These are phyloP conservation scores for Myrmecobius fasciatus DNA, from an alignment of 2,113 vertebrate species.

Conservation along the genomic window DNA sequence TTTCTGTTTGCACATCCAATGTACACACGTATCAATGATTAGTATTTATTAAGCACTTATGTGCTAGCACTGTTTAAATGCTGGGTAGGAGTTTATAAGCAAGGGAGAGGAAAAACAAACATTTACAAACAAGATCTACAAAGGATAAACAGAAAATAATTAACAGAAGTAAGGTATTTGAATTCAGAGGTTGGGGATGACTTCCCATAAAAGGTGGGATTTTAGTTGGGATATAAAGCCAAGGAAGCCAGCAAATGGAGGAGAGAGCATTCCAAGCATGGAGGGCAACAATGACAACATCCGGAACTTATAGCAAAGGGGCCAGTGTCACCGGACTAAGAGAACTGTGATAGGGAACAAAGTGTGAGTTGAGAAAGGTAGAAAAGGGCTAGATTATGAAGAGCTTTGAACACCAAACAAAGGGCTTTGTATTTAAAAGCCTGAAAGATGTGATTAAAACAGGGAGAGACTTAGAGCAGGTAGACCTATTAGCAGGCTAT, in stretches of 20 bases:
- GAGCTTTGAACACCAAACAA: neutral
- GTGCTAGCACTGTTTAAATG: neutral
- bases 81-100: too few relatives aligned
- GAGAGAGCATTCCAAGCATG: too few relatives aligned
- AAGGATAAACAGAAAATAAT: neutral
- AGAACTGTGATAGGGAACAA: neutral
- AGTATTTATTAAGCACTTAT: constrained; percentile 6
- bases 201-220: too few relatives aligned
- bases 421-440: neutral
- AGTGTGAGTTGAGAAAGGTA: neutral
- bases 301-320: too few relatives aligned
- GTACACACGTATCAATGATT: constrained; percentile 5
- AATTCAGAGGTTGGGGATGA: too few relatives aligned
- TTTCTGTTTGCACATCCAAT: neutral
- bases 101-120: too few relatives aligned
- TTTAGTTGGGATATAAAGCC: too few relatives aligned
- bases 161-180: neutral
- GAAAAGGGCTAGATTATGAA: neutral
- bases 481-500: neutral
- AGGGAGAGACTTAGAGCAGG: neutral
- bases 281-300: too few relatives aligned
- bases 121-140: neutral
- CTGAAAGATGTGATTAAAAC: neutral
- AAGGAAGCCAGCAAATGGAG: too few relatives aligned
- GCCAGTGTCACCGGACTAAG: too few relatives aligned